Evolutionary conservation across 2,888 invertebrate species (phyloP).

Genomic region (Caenorhabditis sulstoni): DNA sequence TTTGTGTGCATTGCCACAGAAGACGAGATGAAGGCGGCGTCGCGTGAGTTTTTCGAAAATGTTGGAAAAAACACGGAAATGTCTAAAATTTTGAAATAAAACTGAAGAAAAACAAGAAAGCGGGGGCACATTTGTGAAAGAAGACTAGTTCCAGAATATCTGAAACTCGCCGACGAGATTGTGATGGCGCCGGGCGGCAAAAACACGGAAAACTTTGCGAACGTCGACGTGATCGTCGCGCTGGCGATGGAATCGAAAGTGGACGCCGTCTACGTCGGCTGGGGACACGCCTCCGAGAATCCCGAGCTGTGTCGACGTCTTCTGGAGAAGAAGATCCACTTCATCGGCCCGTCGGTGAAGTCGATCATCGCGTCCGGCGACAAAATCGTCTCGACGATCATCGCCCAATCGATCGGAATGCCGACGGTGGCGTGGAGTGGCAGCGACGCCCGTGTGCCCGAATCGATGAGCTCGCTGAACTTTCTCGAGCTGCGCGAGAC

Average conservation of each 20-base stretch:
- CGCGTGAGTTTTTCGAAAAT: slow-evolving; percentile 32
- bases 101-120: slow-evolving; percentile 11
- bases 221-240: slow-evolving; percentile 96
- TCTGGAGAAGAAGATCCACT: slow-evolving; percentile 91
- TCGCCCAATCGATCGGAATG: slow-evolving; percentile 93
- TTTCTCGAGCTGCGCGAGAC: slow-evolving; percentile 21
- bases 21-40: slow-evolving; percentile 51
- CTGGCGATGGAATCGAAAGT: slow-evolving; percentile 85
- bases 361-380: slow-evolving; percentile 99
- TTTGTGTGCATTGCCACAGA: slow-evolving; percentile 53
- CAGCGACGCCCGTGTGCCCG: slow-evolving; percentile 79
- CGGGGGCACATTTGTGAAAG: too few relatives aligned
- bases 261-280: slow-evolving; percentile 97
- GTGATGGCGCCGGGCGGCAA: slow-evolving; percentile 97
- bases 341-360: slow-evolving; percentile 91
- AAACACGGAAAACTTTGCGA: slow-evolving; percentile 99
- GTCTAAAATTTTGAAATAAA: neutral
- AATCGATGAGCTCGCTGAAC: slow-evolving; percentile 27
- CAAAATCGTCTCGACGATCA: slow-evolving; percentile 98
- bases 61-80: neutral
- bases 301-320: slow-evolving; percentile 96
- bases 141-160: slow-evolving; percentile 88
- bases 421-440: slow-evolving; percentile 99
- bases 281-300: slow-evolving; percentile 99
- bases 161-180: slow-evolving; percentile 98